Base-by-base conservation (phyloP, 2,888 invertebrate genomes). In the Agonopterix subpropinquella region DNA sequence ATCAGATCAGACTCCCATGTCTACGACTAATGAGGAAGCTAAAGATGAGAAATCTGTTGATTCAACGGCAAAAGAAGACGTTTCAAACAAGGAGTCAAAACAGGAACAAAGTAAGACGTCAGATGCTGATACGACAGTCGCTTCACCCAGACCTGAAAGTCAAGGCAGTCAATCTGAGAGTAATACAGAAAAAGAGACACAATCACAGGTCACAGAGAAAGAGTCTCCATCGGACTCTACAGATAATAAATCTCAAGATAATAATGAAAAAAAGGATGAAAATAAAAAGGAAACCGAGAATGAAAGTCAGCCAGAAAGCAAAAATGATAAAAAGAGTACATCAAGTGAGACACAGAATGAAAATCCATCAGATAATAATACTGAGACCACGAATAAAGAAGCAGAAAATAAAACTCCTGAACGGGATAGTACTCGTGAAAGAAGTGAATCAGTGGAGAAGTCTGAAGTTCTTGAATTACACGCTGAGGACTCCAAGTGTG, bases 381-480 rank as follows among this genome's bases (percentile, higher is more conserved):
- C 39, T n/a, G 10, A 10, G 10, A 11, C 10, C 1, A 10, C 4
- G 13, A 13, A 13, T 11, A 8, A 11, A 9, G 11, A n/a, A 13
- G 42, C 11, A 13, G 13, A 42, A 11, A 13, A 11, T 5, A 42
- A 11, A 11, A 42, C 11, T 8, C 11, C 44, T 35, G 54, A 56
- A 36, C 50, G 46, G 44, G 46, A 11, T 37, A 48, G 52, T 49
- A 47, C 63, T 46, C 55, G 63, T n/a, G 61, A 70, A 52, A 67
- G 72, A 51, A 77, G 77, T 53, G 57, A 61, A 42, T 76, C 77
- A 45, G 60, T 73, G 47, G 85, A 85, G 47, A 81, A 81, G 58
- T 82, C 80, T 9, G 85, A 84, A 65, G 67, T 82, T 52, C 60
- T 84, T 49, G 83, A 82, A 62, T 55, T 83, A 53, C 85, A 86